Evolutionary conservation across 2,797 vertebrate genomes (phyloP), one percentile per base, ranked within the genome.

Genomic region (Neomorphus geoffroyi): DNA sequence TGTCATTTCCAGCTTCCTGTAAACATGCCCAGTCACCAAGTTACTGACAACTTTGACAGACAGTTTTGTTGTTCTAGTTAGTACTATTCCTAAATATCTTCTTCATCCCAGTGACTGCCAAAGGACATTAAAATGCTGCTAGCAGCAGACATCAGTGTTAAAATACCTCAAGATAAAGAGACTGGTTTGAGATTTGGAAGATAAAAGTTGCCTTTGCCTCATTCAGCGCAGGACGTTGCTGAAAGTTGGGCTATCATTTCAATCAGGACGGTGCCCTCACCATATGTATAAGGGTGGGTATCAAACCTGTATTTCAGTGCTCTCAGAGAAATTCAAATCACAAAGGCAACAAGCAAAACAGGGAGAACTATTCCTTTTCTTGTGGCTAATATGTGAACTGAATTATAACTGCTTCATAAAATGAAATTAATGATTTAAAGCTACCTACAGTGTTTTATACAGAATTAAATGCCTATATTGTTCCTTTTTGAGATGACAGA

Each of bases 291-390:
- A 41, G 5, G 3, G 10, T 45, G 12, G 4, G 2, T 58, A 60
- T 41, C 1, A 3, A 88, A 84, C 16, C 2, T 53, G 6, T 61
- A 11, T 65, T 92, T 93, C 17, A 1, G 17, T 1, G 0, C 65
- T 67, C 26, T 32, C 9, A 61, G 32, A 61, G 18, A 84, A 88
- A 80, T 74, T 46, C 32, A 75, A 33, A 43, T 69, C 21, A 69
- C 0, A 0, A 62, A 51, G 9, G 4, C 13, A 53, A 9, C 28
- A 17, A 3, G 7, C 50, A 69, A 71, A 57, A 72, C 14, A 58
- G 6, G 24, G 7, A 39, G 11, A 90, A 9, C 4, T 33, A 43
- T 71, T 73, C 10, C 5, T 86, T 91, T 86, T 65, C 28, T 70
- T 46, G 28, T 79, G 37, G 15, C 6, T 78, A 39, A 54, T 69